A percentile compares a stretch with the other conserved stretches of the same genome.
Evolutionary conservation across 2,113 vertebrate genomes (phyloP).

Genomic region (Cricetomys ansorgei): DNA sequence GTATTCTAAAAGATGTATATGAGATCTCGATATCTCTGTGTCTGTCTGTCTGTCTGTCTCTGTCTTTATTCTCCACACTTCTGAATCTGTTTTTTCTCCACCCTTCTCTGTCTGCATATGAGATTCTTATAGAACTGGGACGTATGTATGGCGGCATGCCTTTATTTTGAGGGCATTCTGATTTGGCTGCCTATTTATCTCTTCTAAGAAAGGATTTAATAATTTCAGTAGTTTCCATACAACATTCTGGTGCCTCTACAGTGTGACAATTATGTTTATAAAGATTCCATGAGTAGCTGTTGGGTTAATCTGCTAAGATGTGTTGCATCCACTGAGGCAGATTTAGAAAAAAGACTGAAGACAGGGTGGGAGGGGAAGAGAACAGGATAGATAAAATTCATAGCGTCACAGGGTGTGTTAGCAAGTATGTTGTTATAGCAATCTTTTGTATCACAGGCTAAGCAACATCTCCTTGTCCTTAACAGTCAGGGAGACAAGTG

Average conservation of each 20-base stretch:
- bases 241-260: neutral
- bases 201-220: neutral
- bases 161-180: slow-evolving; percentile 27
- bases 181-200: neutral
- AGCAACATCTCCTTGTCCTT: neutral
- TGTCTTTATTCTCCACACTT: neutral
- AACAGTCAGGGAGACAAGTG: neutral
- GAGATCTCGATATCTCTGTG: neutral
- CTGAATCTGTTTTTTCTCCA: neutral
- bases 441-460: neutral
- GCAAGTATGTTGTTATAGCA: neutral
- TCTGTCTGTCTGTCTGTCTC: neutral
- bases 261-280: neutral
- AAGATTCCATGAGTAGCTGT: neutral
- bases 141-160: neutral
- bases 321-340: neutral
- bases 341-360: neutral
- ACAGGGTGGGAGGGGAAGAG: neutral
- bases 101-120: neutral
- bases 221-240: neutral
- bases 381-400: neutral
- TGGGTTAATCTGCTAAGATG: neutral
- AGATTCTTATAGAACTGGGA: neutral
- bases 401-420: neutral
- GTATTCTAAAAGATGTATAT: neutral